Evolutionary conservation across 2,797 vertebrate genomes (phyloP), one percentile per base, ranked within the genome.

Genomic region (Pangasius djambal): DNA sequence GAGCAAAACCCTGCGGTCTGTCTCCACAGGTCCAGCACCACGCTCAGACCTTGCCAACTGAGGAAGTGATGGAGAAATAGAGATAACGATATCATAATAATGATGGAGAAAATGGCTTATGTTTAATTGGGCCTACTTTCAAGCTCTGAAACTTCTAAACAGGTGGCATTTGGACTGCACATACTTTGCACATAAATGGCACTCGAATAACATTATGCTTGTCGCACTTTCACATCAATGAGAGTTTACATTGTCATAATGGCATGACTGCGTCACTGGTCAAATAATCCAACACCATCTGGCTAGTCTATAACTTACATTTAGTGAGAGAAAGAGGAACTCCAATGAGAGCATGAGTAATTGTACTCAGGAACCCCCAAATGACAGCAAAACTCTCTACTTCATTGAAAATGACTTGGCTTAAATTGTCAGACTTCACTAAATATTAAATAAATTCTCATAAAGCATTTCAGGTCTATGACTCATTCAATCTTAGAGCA

Each of bases 1-100:
- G 89, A 92, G 91, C 93, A 92, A 93, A 91, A 93, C 92, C 92
- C 93, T 91, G 90, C 89, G 93, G 91, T 94, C 90, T 79, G 86
- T 72, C 92, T 89, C 91, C 89, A 63, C 90, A 79, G 93, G 91
- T 88, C 75, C 77, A 91, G 63, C 87, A 89, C 92, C 93, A 89
- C 63, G 72, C 78, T 91, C 89, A 91, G 90, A 91, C 93, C 89
- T 95, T 92, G 88, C 89, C 92, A 92, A 87, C 89, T 87, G 91
- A 90, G 85, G 90, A 86, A 93, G 10, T 83, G 22, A 91, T 65
- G 44, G 2, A 88, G 34, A 90, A 85, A 67, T 61, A 86, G 65
- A 37, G 31, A 31, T 72, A 37, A 5, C 9, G 15, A 83, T 65
- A 83, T 16, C 59, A 83, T 37, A 83, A 44, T 48, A 10, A 65